Conservation (phyloP, 2,113 vertebrate species). For the Diglossa brunneiventris region DNA sequence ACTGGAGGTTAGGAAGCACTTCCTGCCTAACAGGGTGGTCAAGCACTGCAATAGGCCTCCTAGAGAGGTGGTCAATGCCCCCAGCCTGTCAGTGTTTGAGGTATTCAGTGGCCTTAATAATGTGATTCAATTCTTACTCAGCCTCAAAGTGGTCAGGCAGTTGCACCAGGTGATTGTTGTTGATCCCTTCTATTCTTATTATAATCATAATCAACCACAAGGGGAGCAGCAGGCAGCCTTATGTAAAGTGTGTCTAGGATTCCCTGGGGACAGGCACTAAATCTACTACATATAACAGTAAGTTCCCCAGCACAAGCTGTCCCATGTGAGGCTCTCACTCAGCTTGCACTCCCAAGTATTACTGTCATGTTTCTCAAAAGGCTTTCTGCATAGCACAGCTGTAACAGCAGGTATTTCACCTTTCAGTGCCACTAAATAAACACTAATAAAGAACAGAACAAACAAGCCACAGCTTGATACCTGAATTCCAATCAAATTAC, state of each 20-base stretch:
- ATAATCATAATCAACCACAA: not conserved
- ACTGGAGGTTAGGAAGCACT: not conserved
- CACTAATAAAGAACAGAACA: not conserved
- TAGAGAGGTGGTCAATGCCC: not conserved
- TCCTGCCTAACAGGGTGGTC: not conserved
- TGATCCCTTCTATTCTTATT: not conserved
- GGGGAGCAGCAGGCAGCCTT: not conserved
- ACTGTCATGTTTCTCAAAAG: not conserved
- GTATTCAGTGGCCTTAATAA: not conserved
- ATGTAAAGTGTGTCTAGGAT: not conserved
- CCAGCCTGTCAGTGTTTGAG: not conserved
- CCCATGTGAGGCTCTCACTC: not conserved
- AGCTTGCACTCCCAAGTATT: not conserved
- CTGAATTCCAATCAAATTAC: not conserved
- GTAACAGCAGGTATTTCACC: not conserved
- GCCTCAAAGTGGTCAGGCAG: not conserved
- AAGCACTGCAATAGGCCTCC: not conserved
- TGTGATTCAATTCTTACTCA: not conserved
- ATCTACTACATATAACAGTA: not conserved
- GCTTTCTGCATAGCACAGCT: not conserved
- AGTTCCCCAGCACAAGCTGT: not conserved
- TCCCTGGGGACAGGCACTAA: not conserved
- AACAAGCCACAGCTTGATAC: not conserved
- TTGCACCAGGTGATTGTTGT: not conserved
- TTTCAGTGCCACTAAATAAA: not conserved